phyloP scores from a whole-genome alignment of 1,140 invertebrate genomes.

The Anagrus nilaparvatae region DNA sequence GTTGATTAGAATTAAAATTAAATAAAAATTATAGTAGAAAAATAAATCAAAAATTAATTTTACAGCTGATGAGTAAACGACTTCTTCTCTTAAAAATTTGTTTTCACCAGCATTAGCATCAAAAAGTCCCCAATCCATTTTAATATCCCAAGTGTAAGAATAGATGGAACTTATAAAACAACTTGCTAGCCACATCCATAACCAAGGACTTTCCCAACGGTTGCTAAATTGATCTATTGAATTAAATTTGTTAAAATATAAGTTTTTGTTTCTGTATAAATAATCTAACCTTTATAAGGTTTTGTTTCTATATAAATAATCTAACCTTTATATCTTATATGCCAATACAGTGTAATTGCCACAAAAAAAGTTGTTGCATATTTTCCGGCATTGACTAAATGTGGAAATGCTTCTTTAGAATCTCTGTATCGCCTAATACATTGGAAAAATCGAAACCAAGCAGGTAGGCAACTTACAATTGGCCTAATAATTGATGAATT shows the following conservation, averaged over 20 bases:
- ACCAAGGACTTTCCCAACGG: constrained; percentile 50
- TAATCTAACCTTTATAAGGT: constrained; percentile 1
- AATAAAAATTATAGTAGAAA: constrained; percentile 13
- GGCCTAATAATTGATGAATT: constrained; percentile 58
- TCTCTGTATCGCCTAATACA: constrained; percentile 90
- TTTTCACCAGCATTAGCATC: constrained; percentile 73
- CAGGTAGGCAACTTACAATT: constrained; percentile 82
- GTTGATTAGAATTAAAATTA: constrained; percentile 16
- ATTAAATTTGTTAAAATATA: too few species aligned
- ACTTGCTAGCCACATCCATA: constrained; percentile 60
- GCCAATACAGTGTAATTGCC: constrained; percentile 78
- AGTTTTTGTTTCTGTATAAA: too few species aligned
- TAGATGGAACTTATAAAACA: constrained; percentile 68
- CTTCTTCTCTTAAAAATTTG: constrained; percentile 55
- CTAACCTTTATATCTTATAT: too few species aligned
- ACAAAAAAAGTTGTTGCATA: constrained; percentile 97
- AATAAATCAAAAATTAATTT: constrained; percentile 23
- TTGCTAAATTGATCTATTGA: too few species aligned
- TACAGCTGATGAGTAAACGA: constrained; percentile 54
- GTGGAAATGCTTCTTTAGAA: constrained; percentile 84
- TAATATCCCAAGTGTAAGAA: constrained; percentile 79
- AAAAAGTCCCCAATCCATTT: constrained; percentile 89
- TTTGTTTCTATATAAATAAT: too few species aligned
- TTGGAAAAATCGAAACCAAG: constrained; percentile 96
- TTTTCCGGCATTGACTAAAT: constrained; percentile 95